Evolutionary conservation across 35 echinoderm and acorn worm genomes (phyloP), one percentile per base, ranked within the genome.

Genomic region (Apostichopus japonicus): DNA sequence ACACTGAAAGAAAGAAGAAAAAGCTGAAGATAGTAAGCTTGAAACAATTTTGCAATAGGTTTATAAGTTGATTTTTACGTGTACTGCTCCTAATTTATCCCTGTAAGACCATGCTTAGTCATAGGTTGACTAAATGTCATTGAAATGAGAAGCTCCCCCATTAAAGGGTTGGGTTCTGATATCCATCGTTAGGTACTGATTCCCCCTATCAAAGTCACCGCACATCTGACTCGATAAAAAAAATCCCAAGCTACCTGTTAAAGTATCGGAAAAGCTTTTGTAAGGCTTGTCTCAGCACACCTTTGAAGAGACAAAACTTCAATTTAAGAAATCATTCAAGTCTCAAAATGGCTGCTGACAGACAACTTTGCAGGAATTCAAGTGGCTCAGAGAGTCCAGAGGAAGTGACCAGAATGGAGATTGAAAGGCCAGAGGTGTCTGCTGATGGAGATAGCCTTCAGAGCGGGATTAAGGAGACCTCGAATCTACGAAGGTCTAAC

Each of bases 401-500:
- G 55, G 93, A 90, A 25, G 93, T 90, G 53, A 88, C 84, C 52
- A 83, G 77, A 53, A 94, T 94, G 93, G 93, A 94, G 87, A 90
- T 94, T 54, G 93, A 94, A 54, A 77, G 93, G 13, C 57, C 90
- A 54, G 56, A 79, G 58, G 71, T 59, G 4, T 71, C 75, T 23
- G 17, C 65, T 21, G 84, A 77, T 56, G 77, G 25, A 6, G 87
- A 94, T 54, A 23, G 24, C 6, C 44, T 2, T 27, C 55, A 89
- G 76, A 59, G 24, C 23, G 5, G 71, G 44, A 79, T 80, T 23
- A 52, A 90, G 13, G 95, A 96, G 72, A 73, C 25, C 10, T 92
- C 93, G 14, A 92, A 81, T 87, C 93, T 98, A 24, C 72, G 96
- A 10, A 88, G 96, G 65, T 98, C 96, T 55, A 98, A 98, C 77